Conservation (phyloP, 2,888 invertebrate species). For the Eledona agricola region DNA sequence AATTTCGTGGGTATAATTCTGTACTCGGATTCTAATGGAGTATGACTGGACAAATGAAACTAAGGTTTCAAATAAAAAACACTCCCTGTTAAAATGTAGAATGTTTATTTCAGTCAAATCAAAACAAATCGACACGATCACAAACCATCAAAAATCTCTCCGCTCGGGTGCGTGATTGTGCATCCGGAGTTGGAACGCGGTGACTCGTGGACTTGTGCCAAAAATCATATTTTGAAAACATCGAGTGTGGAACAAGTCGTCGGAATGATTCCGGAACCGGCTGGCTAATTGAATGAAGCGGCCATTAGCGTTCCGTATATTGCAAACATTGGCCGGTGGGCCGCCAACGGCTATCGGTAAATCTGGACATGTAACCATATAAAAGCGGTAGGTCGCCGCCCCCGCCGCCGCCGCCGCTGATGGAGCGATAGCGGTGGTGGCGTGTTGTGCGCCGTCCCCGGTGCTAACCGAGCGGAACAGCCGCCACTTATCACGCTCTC, state of each 20-base stretch:
- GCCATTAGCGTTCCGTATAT: conserved; percentile 20
- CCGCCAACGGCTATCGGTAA: conserved; percentile 42
- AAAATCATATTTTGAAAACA: too few relatives aligned
- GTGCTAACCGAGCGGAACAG: conserved; percentile 37
- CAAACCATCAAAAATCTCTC: too few relatives aligned
- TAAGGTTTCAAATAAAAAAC: too few relatives aligned
- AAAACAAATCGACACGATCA: too few relatives aligned
- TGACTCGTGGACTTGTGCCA: too few relatives aligned
- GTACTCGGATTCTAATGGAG: too few relatives aligned
- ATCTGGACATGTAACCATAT: conserved; percentile 47
- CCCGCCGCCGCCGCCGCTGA: conserved; percentile 18
- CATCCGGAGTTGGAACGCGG: too few relatives aligned
- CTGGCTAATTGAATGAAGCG: conserved; percentile 19
- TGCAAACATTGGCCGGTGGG: conserved; percentile 26
- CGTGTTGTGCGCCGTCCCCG: conserved; percentile 35
- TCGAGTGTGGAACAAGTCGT: background rate
- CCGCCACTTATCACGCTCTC: conserved; percentile 36
- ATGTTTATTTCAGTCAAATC: too few relatives aligned
- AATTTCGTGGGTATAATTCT: too few relatives aligned
- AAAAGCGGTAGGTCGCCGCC: conserved; percentile 43
- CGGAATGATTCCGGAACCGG: conserved; percentile 1
- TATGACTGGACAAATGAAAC: too few relatives aligned
- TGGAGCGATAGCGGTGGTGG: conserved; percentile 26
- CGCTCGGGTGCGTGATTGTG: too few relatives aligned
- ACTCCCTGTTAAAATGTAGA: too few relatives aligned